Percentiles rank a stretch among this genome's conserved stretches.
These are phyloP conservation scores for Ochropleura leucogaster DNA, from an alignment of 2,888 invertebrate species.

Conservation along the genomic window DNA sequence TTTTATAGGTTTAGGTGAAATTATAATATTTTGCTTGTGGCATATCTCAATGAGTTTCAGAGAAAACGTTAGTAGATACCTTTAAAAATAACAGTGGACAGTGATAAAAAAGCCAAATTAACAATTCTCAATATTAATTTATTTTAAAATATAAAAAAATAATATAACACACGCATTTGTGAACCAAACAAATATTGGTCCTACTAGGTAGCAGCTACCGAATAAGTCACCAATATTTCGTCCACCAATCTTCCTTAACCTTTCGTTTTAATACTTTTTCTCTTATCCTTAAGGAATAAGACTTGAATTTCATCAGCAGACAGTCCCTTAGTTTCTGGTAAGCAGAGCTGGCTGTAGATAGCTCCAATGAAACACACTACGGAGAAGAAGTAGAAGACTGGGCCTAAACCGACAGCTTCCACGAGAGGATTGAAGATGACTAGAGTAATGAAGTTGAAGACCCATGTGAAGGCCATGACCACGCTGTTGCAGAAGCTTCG, in stretches of 20 bases:
- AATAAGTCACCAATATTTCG: conserved; percentile 5
- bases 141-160: conserved; percentile 23
- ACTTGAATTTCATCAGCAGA: conserved; percentile 79
- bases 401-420: conserved; percentile 75
- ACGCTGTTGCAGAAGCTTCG: conserved; percentile 79
- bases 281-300: conserved; percentile 70
- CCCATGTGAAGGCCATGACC: conserved; percentile 74
- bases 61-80: too few relatives aligned
- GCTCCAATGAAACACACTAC: conserved; percentile 76
- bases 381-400: conserved; percentile 83
- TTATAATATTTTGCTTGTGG: too few relatives aligned
- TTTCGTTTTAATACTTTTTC: conserved; percentile 38
- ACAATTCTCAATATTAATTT: conserved; percentile 22
- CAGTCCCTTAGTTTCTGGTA: conserved; percentile 86
- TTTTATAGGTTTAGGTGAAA: too few relatives aligned
- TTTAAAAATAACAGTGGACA: too few relatives aligned
- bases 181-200: conserved; percentile 19
- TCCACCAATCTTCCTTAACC: neutral
- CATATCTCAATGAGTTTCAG: too few relatives aligned
- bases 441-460: conserved; percentile 78
- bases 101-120: neutral
- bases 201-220: too few relatives aligned
- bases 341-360: conserved; percentile 74
- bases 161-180: conserved; percentile 14
- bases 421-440: conserved; percentile 80